Base-by-base conservation (phyloP, 2,113 vertebrate genomes). In the Gasterosteus nipponicus region DNA sequence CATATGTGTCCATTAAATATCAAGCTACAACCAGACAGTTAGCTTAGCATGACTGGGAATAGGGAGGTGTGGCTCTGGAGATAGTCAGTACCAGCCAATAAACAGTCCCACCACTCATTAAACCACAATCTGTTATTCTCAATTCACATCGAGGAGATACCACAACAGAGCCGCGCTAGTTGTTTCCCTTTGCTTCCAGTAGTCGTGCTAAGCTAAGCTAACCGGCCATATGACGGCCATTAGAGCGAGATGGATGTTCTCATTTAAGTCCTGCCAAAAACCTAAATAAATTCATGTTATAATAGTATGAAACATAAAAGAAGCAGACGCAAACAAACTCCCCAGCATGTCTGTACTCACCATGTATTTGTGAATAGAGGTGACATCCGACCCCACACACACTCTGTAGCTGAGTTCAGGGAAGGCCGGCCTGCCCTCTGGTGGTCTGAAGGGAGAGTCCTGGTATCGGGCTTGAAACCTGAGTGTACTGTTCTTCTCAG, bases 351-450 rank as follows among this genome's bases (percentile, higher is more conserved):
- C 9, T 16, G 31, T 10, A 65, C 88, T 81, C 51, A 93, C 96
- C 96, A 97, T 97, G 88, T 97, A 97, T 86, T 97, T 97, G 90
- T 98, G 97, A 84, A 97, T 96, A 16, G 96, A 96, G 19, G 96
- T 97, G 58, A 97, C 91, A 2, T 98, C 96, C 0, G 93, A 94
- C 18, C 97, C 96, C 2, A 96, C 95, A 2, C 96, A 98, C 66
- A 99, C 96, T 0, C 95, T 93, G 78, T 99, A 99, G 91, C 97
- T 98, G 77, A 99, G 95, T 82, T 98, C 96, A 0, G 95, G 95
- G 1, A 94, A 93, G 2, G 94, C 93, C 14, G 71, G 65, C 35
- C 92, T 89, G 62, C 94, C 96, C 0, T 82, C 86, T 0, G 92
- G 86, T 0, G 95, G 94, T 80, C 95, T 97, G 88, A 96, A 99